These are phyloP conservation scores for Hippocampus zosterae DNA, from an alignment of 2,113 vertebrate genomes.

Conservation along the genomic window DNA sequence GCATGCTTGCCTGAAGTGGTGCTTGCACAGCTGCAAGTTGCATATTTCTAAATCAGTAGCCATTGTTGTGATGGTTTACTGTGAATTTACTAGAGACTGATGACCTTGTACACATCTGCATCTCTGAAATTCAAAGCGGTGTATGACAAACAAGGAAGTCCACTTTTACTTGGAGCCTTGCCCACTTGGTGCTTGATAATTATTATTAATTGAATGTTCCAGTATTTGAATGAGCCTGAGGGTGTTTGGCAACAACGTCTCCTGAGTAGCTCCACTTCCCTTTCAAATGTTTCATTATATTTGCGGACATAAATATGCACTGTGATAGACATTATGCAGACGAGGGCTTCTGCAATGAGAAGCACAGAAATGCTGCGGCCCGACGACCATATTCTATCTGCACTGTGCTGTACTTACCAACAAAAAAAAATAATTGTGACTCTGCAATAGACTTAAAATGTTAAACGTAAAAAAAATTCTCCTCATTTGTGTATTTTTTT, in stretches of 20 bases:
- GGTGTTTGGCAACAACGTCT: conserved; percentile 2
- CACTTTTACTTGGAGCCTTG: neutral
- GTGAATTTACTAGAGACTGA: neutral
- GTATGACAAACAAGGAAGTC: neutral
- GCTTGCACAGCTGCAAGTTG: neutral
- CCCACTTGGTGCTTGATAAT: neutral
- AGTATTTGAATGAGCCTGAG: neutral
- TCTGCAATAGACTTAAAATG: neutral
- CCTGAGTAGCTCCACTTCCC: conserved; percentile 15
- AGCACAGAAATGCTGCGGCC: neutral
- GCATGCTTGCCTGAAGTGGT: neutral
- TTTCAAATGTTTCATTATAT: neutral
- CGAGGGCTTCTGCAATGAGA: neutral
- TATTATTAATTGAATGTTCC: conserved; percentile 1
- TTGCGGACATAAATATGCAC: neutral
- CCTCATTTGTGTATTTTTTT: neutral
- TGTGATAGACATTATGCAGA: neutral
- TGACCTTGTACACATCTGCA: neutral
- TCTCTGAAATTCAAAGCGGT: neutral
- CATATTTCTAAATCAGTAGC: neutral
- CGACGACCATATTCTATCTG: neutral
- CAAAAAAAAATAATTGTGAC: neutral
- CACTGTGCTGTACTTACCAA: too few species aligned
- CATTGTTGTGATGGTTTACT: neutral
- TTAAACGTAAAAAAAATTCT: neutral